A percentile compares a stretch with the other conserved stretches of the same genome.
phyloP scores from a whole-genome alignment of 2,113 vertebrate genomes.

The Hylia prasina region DNA sequence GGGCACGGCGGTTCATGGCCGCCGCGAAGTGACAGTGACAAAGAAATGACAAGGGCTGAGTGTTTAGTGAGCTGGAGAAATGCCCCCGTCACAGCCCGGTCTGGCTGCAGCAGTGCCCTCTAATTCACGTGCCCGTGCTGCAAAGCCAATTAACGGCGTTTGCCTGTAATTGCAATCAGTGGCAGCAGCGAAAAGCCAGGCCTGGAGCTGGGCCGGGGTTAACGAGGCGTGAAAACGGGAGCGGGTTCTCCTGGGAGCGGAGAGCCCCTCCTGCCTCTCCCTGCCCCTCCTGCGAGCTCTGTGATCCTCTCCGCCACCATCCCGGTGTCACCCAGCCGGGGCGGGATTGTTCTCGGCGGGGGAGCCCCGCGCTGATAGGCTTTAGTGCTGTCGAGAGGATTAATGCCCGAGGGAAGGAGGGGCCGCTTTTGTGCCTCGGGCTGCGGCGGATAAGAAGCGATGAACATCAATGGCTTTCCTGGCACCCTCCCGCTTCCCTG shows the following conservation, averaged over 20 bases:
- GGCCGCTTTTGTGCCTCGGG: neutral
- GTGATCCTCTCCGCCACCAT: neutral
- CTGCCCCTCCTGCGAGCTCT: neutral
- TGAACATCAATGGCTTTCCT: neutral
- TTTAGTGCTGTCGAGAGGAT: constrained; percentile 24
- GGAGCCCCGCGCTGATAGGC: neutral
- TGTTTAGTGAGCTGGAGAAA: neutral
- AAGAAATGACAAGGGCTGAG: neutral
- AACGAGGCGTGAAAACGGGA: neutral
- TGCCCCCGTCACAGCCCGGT: no score
- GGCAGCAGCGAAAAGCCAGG: neutral
- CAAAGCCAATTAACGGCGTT: neutral
- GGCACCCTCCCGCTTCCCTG: neutral
- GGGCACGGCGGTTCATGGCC: neutral
- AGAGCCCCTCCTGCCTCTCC: neutral
- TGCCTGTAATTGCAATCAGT: neutral
- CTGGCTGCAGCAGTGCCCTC: neutral
- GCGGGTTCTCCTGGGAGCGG: neutral
- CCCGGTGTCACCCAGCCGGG: neutral
- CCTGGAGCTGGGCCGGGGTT: neutral
- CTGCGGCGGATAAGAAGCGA: neutral
- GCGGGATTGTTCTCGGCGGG: neutral
- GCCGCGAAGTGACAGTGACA: neutral
- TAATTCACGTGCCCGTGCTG: neutral
- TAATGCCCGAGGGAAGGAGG: neutral